Base-by-base conservation (phyloP, 23 tunicate genomes). In the Halocynthia roretzi region DNA sequence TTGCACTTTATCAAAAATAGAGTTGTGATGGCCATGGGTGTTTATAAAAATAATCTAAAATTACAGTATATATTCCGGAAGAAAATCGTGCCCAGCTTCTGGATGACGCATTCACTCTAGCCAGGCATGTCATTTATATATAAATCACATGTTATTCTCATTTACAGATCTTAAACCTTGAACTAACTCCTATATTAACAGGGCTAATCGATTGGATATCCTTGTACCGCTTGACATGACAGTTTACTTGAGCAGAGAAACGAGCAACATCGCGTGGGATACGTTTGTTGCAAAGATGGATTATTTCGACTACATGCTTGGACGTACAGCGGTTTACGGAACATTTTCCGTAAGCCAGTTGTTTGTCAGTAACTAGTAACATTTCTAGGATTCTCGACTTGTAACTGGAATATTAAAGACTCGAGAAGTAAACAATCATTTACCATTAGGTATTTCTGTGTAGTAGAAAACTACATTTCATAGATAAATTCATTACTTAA, bases 81-180 rank as follows among this genome's bases (percentile, higher is more conserved):
- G 75, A 63, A 77, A 82, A 68, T 62, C 56, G 91, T 69, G 93
- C 76, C 7, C 93, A 87, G 51, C 51, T 87, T 31, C 61, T 87
- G 18, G 73, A 87, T 49, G 93, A 87, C 62, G 93, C 86, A 0
- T 87, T 87, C 68, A 72, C 60, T 8, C 83, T 87, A 18, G 93
- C 93, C 20, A 87, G 93, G 93, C 81, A 80, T 11, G 72, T 40
- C 5, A 17, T 0, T 62, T 5, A 14, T 0, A 17, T 72, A 50
- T 12, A 44, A 49, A 0, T 1, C 12, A 18, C 15, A 51, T 72
- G 14, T n/a, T n/a, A n/a, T 17, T 44, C 72, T 68, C 2, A 21
- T 2, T 68, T 5, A 20, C 23, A 5, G 72, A 68, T 4, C 1
- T 31, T 0, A 31, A 31, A 31, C 44, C 44, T 4, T 31, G 4